A percentile compares a stretch with the other conserved stretches of the same genome.
phyloP scores from a whole-genome alignment of 1,140 invertebrate genomes.

The Archivesica marissinica region DNA sequence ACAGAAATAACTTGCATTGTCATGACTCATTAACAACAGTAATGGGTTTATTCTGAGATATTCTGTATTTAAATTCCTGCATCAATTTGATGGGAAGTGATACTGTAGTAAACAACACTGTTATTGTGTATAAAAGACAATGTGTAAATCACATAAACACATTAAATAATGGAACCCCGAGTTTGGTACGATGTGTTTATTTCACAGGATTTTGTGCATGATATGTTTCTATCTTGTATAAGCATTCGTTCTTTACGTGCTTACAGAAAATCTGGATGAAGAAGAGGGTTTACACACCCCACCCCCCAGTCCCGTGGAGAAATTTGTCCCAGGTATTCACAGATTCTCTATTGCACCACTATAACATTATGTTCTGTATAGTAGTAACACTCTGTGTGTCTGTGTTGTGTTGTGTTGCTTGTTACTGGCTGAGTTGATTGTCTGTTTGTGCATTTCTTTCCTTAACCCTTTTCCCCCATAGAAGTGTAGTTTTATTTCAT shows the following conservation, averaged over 20 bases:
- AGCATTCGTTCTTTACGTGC: conserved; percentile 29
- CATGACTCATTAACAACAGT: no score
- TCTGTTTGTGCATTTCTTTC: no score
- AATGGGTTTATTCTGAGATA: no score
- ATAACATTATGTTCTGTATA: neutral
- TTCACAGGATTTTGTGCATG: conserved; percentile 32
- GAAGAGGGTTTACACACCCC: conserved; percentile 76
- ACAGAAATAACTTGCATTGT: no score
- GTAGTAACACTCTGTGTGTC: neutral
- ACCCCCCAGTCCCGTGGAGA: conserved; percentile 79
- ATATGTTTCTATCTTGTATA: conserved; percentile 27
- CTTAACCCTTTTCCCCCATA: no score
- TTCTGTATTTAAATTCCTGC: no score
- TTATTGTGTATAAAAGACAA: no score
- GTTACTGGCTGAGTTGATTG: no score
- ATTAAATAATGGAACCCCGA: neutral
- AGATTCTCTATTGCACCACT: conserved; percentile 29
- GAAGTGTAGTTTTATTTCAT: no score
- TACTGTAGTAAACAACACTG: no score
- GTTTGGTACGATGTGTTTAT: neutral
- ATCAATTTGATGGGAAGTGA: no score
- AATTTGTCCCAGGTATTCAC: conserved; percentile 71
- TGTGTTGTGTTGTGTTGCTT: neutral
- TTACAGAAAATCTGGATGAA: conserved; percentile 65
- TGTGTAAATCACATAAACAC: no score